Conservation (phyloP, 64 coral and sea anemone genomes). For the Montipora capricornis region DNA sequence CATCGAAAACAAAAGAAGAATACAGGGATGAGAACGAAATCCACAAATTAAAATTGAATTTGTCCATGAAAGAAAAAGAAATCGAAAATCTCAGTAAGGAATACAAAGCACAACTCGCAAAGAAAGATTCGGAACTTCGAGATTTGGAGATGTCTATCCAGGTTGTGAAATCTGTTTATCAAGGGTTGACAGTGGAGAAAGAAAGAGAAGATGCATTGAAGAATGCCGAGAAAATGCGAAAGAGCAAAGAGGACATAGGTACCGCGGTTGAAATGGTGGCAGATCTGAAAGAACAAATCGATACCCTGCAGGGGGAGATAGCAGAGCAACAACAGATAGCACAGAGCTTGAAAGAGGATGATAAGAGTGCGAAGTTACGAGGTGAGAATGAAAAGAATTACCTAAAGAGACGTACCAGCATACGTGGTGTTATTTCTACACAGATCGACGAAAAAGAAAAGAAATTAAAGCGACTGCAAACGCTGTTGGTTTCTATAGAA, state of each 20-base stretch:
- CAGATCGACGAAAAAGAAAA: conserved; percentile 72
- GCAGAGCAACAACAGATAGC: conserved; percentile 30
- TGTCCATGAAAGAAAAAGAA: conserved; percentile 5
- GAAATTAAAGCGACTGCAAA: conserved; percentile 50
- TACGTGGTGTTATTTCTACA: conserved; percentile 23
- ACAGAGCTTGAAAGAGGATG: conserved; percentile 34
- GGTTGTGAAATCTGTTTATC: conserved; percentile 39
- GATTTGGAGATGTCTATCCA: conserved; percentile 2
- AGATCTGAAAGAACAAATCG: conserved; percentile 9
- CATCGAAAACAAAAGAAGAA: background rate
- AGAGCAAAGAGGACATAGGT: conserved; percentile 2
- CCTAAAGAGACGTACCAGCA: conserved; percentile 23
- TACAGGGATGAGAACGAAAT: conserved; percentile 14
- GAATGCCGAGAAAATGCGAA: conserved; percentile 12
- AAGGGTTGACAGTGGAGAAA: conserved; percentile 29
- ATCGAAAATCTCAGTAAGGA: conserved; percentile 18
- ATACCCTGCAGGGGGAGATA: conserved; percentile 2
- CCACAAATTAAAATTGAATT: background rate
- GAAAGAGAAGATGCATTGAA: conserved; percentile 33
- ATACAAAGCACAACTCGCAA: background rate
- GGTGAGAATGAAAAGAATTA: conserved; percentile 22
- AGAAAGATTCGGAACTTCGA: conserved; percentile 2
- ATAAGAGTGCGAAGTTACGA: conserved; percentile 8
- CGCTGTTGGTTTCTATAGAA: conserved; percentile 16
- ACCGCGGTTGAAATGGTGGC: conserved; percentile 9